A percentile compares a stretch with the other conserved stretches of the same genome.
phyloP scores from a whole-genome alignment of 2,113 vertebrate species.

The Chionomys nivalis region DNA sequence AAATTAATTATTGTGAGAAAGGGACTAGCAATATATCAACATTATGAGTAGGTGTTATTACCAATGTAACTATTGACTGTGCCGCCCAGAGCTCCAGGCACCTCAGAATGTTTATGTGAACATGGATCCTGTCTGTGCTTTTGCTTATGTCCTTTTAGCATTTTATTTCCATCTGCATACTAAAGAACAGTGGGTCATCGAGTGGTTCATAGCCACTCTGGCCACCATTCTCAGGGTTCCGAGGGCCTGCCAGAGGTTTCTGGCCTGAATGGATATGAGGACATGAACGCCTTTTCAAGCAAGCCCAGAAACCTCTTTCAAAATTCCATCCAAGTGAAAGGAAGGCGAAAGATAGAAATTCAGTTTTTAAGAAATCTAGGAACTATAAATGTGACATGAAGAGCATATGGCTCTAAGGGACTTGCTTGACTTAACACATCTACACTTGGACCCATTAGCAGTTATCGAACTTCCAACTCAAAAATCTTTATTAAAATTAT shows the following conservation, averaged over 20 bases:
- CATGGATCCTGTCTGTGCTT: neutral
- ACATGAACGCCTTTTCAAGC: neutral
- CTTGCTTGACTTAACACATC: conserved; percentile 33
- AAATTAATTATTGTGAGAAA: conserved; percentile 74
- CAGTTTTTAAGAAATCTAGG: conserved; percentile 60
- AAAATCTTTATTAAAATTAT: conserved; percentile 32
- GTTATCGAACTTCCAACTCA: conserved; percentile 12
- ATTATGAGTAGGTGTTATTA: conserved; percentile 60
- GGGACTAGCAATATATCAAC: conserved; percentile 44
- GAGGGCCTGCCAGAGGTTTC: conserved; percentile 21
- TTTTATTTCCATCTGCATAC: conserved; percentile 42
- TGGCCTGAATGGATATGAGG: neutral
- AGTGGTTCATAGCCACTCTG: neutral
- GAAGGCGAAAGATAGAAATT: conserved; percentile 35
- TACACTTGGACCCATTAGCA: conserved; percentile 13
- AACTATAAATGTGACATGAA: neutral
- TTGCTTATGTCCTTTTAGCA: conserved; percentile 43
- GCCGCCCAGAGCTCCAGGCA: neutral
- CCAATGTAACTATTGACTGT: conserved; percentile 50
- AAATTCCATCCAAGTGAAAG: conserved; percentile 37
- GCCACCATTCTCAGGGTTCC: neutral
- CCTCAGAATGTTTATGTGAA: conserved; percentile 36
- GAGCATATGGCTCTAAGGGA: conserved; percentile 41
- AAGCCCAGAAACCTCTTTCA: conserved; percentile 21
- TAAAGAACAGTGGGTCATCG: neutral